phyloP scores from a whole-genome alignment of 2,113 vertebrate genomes.

The Orthonyx spaldingii region DNA sequence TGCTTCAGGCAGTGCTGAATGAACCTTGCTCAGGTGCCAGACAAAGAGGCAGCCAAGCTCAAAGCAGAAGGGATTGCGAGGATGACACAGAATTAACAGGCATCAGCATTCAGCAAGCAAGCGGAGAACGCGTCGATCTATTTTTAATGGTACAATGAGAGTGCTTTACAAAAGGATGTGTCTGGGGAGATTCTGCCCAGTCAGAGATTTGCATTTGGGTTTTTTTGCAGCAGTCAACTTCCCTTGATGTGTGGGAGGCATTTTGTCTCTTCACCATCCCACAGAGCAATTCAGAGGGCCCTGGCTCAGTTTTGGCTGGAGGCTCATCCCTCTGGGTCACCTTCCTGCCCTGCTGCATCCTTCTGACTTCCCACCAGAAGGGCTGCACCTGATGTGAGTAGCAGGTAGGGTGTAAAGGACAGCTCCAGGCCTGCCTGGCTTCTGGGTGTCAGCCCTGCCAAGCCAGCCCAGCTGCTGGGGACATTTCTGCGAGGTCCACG shows the following conservation, averaged over 20 bases:
- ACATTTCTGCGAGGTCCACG: neutral
- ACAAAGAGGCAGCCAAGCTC: constrained; percentile 44
- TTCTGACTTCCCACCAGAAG: neutral
- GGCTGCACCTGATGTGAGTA: neutral
- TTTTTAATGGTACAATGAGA: constrained; percentile 60
- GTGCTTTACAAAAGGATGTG: constrained; percentile 41
- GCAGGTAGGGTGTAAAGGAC: neutral
- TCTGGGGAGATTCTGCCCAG: constrained; percentile 56
- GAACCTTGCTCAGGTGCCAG: constrained; percentile 58
- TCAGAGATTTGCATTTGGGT: constrained; percentile 33
- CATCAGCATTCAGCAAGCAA: constrained; percentile 40
- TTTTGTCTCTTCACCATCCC: neutral
- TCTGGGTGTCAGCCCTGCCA: neutral
- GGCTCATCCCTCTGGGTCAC: neutral
- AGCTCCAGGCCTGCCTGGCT: neutral
- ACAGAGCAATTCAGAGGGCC: neutral
- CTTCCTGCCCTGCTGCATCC: neutral
- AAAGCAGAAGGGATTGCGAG: constrained; percentile 24
- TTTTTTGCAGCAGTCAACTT: constrained; percentile 25
- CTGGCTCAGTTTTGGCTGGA: neutral
- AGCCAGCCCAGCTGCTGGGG: neutral
- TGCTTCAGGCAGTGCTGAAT: constrained; percentile 8
- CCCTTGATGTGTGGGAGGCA: neutral
- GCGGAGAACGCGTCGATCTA: neutral
- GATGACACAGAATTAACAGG: constrained; percentile 35